Percentiles rank a stretch among this genome's conserved stretches.
phyloP scores from a whole-genome alignment of 2,797 vertebrate genomes.

The Fratercula arctica region DNA sequence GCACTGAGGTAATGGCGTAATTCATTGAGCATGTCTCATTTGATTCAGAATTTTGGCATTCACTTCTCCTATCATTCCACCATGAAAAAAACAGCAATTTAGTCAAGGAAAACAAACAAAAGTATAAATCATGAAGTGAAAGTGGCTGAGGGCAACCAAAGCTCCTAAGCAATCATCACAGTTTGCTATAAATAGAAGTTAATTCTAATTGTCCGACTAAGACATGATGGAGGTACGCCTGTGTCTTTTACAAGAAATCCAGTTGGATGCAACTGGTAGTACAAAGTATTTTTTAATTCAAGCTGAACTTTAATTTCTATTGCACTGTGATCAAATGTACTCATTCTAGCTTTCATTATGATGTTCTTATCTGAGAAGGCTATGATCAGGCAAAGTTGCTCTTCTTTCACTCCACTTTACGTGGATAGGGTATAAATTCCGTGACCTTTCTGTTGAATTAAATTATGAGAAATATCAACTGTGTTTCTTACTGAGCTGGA shows the following conservation, averaged over 20 bases:
- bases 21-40: background rate
- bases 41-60: background rate
- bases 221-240: background rate
- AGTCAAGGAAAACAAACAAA: background rate
- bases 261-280: background rate
- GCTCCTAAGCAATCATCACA: background rate
- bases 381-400: background rate
- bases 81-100: background rate
- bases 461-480: constrained; percentile 22
- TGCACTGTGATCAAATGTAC: background rate
- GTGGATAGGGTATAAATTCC: background rate
- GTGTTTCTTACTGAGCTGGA: background rate
- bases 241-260: background rate
- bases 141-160: background rate
- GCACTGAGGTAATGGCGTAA: background rate
- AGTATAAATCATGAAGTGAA: background rate
- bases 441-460: constrained; percentile 6
- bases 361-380: background rate
- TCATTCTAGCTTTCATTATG: constrained; percentile 3
- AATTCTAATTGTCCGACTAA: background rate
- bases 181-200: background rate
- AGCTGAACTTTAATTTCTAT: background rate
- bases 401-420: background rate
- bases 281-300: background rate
- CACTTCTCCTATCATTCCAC: background rate